Conservation (phyloP, 1,140 invertebrate species). For the Caerostris extrusa region DNA sequence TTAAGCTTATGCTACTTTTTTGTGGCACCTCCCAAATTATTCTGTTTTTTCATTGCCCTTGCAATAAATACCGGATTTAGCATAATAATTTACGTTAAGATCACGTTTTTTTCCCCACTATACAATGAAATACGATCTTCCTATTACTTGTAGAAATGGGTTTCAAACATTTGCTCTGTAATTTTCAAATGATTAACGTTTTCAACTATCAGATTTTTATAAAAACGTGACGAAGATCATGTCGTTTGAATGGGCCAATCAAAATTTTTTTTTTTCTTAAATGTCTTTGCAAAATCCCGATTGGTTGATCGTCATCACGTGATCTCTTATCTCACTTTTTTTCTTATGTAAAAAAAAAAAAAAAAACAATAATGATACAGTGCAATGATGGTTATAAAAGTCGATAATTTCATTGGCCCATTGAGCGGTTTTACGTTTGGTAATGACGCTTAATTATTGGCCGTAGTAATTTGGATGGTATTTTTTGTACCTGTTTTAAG, state of each 20-base stretch:
- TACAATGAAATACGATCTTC: slow-evolving; percentile 29
- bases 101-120: slow-evolving; percentile 28
- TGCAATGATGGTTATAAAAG: slow-evolving; percentile 20
- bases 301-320: slow-evolving; percentile 35
- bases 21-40: neutral
- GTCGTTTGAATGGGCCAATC: slow-evolving; percentile 30
- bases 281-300: neutral
- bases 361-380: slow-evolving; percentile 24
- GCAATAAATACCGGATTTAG: neutral
- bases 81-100: slow-evolving; percentile 20
- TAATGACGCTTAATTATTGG: slow-evolving; percentile 29
- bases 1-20: neutral
- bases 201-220: slow-evolving; percentile 6
- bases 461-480: neutral
- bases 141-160: slow-evolving; percentile 7
- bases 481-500: neutral
- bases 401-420: slow-evolving; percentile 44
- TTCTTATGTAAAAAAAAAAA: neutral
- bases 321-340: neutral
- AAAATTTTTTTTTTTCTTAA: slow-evolving; percentile 18
- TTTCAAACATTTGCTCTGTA: slow-evolving; percentile 36
- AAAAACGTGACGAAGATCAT: slow-evolving; percentile 31
- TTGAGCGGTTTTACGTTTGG: slow-evolving; percentile 27
- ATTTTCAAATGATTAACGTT: slow-evolving; percentile 65
- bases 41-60: neutral